A percentile compares a stretch with the other conserved stretches of the same genome.
These are phyloP conservation scores for Drosophila leontia DNA, from an alignment of 1,140 invertebrate genomes.

Conservation along the genomic window DNA sequence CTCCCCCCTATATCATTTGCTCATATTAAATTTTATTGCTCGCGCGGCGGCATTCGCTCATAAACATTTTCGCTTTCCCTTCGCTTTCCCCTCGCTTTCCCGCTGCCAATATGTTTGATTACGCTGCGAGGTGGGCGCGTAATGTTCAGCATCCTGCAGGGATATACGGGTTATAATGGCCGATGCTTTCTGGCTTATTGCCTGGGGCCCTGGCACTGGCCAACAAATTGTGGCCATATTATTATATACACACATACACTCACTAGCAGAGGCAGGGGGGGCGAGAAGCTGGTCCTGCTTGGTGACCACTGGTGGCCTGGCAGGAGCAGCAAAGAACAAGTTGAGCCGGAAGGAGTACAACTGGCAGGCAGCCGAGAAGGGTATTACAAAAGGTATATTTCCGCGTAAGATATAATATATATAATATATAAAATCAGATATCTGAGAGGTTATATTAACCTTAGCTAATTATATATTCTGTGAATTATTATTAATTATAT, in stretches of 20 bases:
- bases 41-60: slow-evolving; percentile 53
- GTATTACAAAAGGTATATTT: background rate
- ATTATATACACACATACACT: background rate
- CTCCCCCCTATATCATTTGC: slow-evolving; percentile 14
- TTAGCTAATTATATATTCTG: background rate
- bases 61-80: slow-evolving; percentile 32
- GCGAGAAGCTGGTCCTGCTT: background rate
- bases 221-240: slow-evolving; percentile 41
- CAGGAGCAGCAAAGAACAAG: slow-evolving; percentile 5
- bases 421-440: background rate
- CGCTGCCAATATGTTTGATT: slow-evolving; percentile 60
- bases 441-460: too few species aligned
- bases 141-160: slow-evolving; percentile 26
- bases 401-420: background rate
- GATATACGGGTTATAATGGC: slow-evolving; percentile 12
- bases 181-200: slow-evolving; percentile 34
- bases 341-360: slow-evolving; percentile 20
- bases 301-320: slow-evolving; percentile 13
- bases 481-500: too few species aligned
- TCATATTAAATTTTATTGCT: slow-evolving; percentile 77
- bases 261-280: background rate
- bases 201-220: slow-evolving; percentile 14
- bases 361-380: slow-evolving; percentile 1
- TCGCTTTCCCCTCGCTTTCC: background rate
- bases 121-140: slow-evolving; percentile 36